phyloP scores from a whole-genome alignment of 2,797 vertebrate species.

The Odontamblyopus rebecca region DNA sequence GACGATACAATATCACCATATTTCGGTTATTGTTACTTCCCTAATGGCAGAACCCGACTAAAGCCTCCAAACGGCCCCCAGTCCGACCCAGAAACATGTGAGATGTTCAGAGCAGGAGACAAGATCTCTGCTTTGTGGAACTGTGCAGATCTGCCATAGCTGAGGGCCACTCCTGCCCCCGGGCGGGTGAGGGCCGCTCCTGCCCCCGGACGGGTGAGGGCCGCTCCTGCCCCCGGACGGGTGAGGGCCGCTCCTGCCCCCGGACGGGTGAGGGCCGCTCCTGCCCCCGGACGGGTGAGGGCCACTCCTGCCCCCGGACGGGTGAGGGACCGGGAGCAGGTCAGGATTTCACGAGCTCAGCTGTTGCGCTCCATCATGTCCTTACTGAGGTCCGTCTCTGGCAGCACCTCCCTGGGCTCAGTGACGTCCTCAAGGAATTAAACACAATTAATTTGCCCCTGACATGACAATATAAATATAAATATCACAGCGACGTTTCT shows the following conservation, averaged over 20 bases:
- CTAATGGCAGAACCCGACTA: not conserved
- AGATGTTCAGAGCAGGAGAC: not conserved
- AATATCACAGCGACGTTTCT: not conserved
- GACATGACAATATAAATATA: not conserved
- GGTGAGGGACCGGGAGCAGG: not conserved
- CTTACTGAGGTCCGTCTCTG: conserved; percentile 1
- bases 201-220: not conserved
- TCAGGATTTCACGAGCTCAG: not conserved
- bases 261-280: not conserved
- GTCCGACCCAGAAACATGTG: not conserved
- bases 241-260: not conserved
- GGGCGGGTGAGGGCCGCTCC: not conserved
- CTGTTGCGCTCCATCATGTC: conserved; percentile 1
- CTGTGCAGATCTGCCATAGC: not conserved
- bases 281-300: not conserved
- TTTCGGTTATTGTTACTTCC: no score
- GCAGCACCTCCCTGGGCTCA: not conserved
- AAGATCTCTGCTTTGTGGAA: no score
- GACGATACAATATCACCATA: no score
- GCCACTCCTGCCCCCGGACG: not conserved
- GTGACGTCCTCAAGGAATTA: not conserved
- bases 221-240: not conserved
- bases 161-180: no score
- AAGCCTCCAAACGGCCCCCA: not conserved
- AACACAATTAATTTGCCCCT: not conserved